Evolutionary conservation across 2,113 vertebrate species (phyloP).

Genomic region (Macquaria ambigua): DNA sequence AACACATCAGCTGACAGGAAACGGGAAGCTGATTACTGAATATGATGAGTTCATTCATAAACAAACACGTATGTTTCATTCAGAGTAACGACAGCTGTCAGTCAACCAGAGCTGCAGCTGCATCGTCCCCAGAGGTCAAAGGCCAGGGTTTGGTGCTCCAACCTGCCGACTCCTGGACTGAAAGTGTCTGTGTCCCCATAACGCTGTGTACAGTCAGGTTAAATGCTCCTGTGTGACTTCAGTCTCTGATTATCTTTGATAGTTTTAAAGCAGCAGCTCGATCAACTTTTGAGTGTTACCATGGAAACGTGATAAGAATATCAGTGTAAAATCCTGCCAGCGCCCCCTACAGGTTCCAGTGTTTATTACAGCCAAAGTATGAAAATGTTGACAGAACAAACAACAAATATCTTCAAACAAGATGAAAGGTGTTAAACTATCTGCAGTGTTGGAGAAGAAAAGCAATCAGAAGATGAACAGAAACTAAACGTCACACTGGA

Average conservation of each 20-base stretch:
- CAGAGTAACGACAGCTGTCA: neutral
- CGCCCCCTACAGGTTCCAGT: constrained; percentile 15
- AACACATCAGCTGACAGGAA: constrained; percentile 16
- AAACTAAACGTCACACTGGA: neutral
- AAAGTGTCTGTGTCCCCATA: neutral
- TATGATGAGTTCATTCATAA: neutral
- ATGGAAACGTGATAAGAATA: neutral
- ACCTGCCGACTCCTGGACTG: constrained; percentile 1
- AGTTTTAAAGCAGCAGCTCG: neutral
- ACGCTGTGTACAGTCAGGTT: neutral
- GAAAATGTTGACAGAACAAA: neutral
- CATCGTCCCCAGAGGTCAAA: constrained; percentile 6
- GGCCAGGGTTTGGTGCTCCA: constrained; percentile 8
- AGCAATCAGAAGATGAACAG: neutral
- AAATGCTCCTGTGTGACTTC: neutral
- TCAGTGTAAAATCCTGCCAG: neutral
- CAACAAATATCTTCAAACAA: neutral
- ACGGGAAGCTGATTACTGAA: constrained; percentile 13
- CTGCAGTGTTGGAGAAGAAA: neutral
- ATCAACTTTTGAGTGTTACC: constrained; percentile 21
- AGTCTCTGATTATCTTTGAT: constrained; percentile 25
- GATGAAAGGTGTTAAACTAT: neutral
- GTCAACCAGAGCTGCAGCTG: neutral
- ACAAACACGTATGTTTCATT: neutral
- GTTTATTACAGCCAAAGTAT: constrained; percentile 14